Evolutionary conservation across 2,888 invertebrate genomes (phyloP).

Genomic region (Chelonus formosanus): DNA sequence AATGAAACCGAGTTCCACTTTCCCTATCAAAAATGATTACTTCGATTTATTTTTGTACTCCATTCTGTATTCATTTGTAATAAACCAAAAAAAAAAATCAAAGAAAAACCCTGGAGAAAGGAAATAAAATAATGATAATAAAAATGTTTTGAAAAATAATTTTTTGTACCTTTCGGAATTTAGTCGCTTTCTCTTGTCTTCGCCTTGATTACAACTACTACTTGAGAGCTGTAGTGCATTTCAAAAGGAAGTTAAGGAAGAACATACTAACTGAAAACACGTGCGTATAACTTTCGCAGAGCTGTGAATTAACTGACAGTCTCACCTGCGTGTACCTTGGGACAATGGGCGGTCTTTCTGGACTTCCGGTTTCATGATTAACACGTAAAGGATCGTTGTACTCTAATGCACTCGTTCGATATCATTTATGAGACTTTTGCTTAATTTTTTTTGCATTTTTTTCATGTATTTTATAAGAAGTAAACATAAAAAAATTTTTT

Average conservation of each 20-base stretch:
- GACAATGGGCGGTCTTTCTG: constrained; percentile 41
- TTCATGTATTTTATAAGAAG: no score
- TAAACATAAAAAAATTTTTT: no score
- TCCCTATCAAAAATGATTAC: constrained; percentile 33
- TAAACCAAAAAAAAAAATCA: neutral
- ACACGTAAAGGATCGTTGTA: constrained; percentile 7
- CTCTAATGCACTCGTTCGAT: no score
- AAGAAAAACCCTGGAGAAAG: neutral
- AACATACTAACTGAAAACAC: constrained; percentile 20
- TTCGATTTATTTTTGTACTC: constrained; percentile 2
- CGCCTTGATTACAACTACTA: neutral
- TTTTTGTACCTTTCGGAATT: constrained; percentile 19
- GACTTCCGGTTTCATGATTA: constrained; percentile 42
- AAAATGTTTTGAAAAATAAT: neutral
- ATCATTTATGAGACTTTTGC: no score
- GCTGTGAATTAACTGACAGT: constrained; percentile 35
- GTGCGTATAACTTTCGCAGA: constrained; percentile 32
- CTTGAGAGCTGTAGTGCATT: constrained; percentile 5
- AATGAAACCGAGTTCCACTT: constrained; percentile 45
- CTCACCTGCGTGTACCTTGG: constrained; percentile 33
- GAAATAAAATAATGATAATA: no score
- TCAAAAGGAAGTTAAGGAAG: constrained; percentile 21
- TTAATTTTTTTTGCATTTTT: no score
- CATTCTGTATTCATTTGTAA: neutral
- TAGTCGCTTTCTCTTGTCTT: constrained; percentile 26